Evolutionary conservation across 2,797 vertebrate species (phyloP), one percentile per base, ranked within the genome.

Genomic region (Coregonus ussuriensis): DNA sequence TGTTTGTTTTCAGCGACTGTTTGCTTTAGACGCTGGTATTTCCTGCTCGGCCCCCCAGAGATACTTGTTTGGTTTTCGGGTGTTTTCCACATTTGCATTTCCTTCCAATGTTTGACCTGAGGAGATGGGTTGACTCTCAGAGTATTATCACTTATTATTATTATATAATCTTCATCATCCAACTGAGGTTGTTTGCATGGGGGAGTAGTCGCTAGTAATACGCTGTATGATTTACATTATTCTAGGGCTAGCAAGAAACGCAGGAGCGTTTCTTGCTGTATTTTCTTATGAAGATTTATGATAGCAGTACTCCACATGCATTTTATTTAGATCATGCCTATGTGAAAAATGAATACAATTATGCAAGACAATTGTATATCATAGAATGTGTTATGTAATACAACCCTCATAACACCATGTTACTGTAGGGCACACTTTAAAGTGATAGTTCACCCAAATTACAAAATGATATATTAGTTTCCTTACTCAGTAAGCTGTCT

Each of bases 1-100:
- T 52, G 41, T 52, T 18, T 82, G 62, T 83, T 82, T 74, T 69
- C 15, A 25, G 6, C 21, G 18, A 68, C 56, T 82, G 79, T 74
- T 82, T 87, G 81, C 59, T 77, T 74, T 81, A 69, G 68, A 68
- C 63, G 78, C 72, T 80, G 91, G 88, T 83, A 92, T 91, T 93
- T 93, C 91, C 91, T 90, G 59, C 82, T 85, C 77, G 51, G 41
- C 47, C 85, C 90, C 89, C 86, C 53, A 62, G 83, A 89, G 88
- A 89, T 47, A 79, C 51, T 74, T 79, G 86, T 86, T 90, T 79
- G 78, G 76, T 86, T 54, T 47, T 47, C 41, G 79, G 75, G 76
- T 59, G 4, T 71, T 75, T 78, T 72, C 56, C 47, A 74, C 54
- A 25, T 70, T 14, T 71, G 21, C n/a, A 53, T 71, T 71, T 71